Conservation (phyloP, 2,888 invertebrate species). For the Blera fallax region DNA sequence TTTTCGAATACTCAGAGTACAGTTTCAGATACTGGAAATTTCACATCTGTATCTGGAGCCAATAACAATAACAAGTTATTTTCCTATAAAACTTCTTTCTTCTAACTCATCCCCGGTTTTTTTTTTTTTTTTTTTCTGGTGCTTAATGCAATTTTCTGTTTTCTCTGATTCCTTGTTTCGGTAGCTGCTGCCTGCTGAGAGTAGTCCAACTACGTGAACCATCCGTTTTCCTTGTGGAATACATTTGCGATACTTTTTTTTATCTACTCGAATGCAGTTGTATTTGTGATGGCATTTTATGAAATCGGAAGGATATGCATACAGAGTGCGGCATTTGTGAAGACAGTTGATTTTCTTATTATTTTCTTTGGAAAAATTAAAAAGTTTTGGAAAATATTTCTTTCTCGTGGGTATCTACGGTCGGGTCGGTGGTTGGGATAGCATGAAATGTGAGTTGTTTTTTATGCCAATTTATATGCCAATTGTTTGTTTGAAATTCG, state of each 20-base stretch:
- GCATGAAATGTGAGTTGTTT: conserved; percentile 1
- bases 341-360: conserved; percentile 51
- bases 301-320: conserved; percentile 55
- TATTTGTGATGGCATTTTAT: conserved; percentile 37
- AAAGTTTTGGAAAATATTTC: conserved; percentile 37
- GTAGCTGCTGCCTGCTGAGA: background rate
- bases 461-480: conserved; percentile 8
- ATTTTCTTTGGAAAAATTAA: conserved; percentile 63
- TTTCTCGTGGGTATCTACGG: background rate
- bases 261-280: background rate
- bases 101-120: background rate
- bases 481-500: conserved; percentile 53
- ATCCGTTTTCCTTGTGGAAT: conserved; percentile 33
- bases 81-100: background rate
- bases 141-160: conserved; percentile 50
- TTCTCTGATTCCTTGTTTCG: background rate
- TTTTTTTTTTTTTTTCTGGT: too few relatives aligned
- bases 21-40: conserved; percentile 45
- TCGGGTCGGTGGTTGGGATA: background rate
- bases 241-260: conserved; percentile 26
- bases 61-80: conserved; percentile 66
- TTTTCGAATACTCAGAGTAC: conserved; percentile 11
- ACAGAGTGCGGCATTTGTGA: conserved; percentile 20
- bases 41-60: conserved; percentile 64
- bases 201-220: background rate